Evolutionary conservation across 2,888 invertebrate species (phyloP), one percentile per base, ranked within the genome.

Genomic region (Ctenicera cuprea): DNA sequence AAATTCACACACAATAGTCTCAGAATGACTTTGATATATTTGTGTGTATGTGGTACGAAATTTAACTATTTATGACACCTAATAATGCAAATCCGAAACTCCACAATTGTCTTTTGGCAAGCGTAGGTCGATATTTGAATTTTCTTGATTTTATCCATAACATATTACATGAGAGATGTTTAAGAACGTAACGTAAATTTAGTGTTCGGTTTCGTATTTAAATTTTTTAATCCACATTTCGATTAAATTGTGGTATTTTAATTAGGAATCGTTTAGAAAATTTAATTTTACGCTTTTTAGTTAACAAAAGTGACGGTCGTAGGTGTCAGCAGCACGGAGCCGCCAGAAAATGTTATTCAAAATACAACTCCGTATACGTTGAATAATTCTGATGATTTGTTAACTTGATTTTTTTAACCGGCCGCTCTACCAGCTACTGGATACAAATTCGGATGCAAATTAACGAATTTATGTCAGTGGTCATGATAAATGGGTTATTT

Each of bases 401-500:
- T 57, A 62, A 43, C 22, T 62, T 41, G 26, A 62, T 62, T 64
- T 64, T 64, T 64, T 48, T 64, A 37, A 43, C 57, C 14, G 45
- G 22, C 45, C 43, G 62, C 33, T 11, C 33, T 48, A 48, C 50
- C 50, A 48, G 66, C 54, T 66, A 66, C 54, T 54, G 54, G 66
- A 52, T 54, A 66, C 66, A 38, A 65, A 65, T 65, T 65, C 66
- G 54, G 66, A 66, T 54, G 54, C 66, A 66, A 66, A 66, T 66
- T 66, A 66, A 66, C 54, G 57, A 66, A 66, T 66, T 54, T 66
- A 66, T 38, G 66, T 66, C 66, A 41, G 37, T 12, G 66, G 18
- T 22, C 22, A 12, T 66, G 66, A 66, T 66, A 66, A 66, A 66
- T 66, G 66, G 64, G 64, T 64, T 64, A 64, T 64, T 64, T 50